These are phyloP conservation scores for Phortica okadai DNA, from an alignment of 2,888 invertebrate species.

Conservation along the genomic window DNA sequence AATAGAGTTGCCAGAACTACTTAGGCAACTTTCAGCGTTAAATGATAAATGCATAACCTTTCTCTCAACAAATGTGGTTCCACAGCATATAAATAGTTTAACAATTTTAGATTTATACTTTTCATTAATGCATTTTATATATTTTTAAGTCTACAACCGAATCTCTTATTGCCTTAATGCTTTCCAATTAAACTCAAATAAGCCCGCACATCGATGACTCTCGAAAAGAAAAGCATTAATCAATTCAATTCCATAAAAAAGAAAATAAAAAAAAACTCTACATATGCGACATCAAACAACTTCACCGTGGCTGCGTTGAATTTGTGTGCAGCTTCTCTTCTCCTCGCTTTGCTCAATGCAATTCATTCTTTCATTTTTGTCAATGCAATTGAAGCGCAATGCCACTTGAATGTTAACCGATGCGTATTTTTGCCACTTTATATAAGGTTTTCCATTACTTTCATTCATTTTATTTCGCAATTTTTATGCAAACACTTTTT, in stretches of 20 bases:
- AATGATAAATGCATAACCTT: no score
- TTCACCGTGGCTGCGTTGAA: background rate
- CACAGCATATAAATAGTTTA: no score
- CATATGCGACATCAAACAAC: background rate
- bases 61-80: no score
- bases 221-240: background rate
- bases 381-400: background rate
- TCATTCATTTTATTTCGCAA: background rate
- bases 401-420: constrained; percentile 57
- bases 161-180: background rate
- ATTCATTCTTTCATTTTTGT: no score
- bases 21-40: no score
- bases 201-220: background rate
- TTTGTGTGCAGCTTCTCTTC: background rate
- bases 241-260: constrained; percentile 16
- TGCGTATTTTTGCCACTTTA: constrained; percentile 45
- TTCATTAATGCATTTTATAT: no score
- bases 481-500: constrained; percentile 6
- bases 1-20: no score
- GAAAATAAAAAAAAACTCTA: background rate
- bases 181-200: background rate
- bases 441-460: constrained; percentile 20
- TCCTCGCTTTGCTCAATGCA: background rate
- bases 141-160: background rate
- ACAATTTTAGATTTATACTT: no score